Evolutionary conservation across 2,888 invertebrate genomes (phyloP).

Genomic region (Epinotia demarniana): DNA sequence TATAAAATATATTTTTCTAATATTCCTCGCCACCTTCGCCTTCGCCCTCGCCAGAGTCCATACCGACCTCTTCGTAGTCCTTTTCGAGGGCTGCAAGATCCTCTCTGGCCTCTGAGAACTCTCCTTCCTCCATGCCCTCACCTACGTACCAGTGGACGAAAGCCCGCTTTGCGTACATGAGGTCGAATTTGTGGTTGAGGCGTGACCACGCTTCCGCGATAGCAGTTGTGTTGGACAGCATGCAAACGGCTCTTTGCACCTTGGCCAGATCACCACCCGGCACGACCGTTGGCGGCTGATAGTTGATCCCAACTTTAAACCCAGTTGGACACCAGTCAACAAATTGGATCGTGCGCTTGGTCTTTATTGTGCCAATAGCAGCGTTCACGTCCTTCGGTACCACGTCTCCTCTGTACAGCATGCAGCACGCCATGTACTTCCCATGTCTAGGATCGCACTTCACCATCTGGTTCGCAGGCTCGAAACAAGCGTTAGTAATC

Average conservation of each 20-base stretch:
- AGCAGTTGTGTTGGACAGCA: slow-evolving; percentile 98
- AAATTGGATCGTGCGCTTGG: slow-evolving; percentile 96
- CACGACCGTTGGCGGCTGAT: slow-evolving; percentile 93
- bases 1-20: slow-evolving; percentile 73
- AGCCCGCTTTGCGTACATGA: slow-evolving; percentile 98
- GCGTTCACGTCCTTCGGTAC: slow-evolving; percentile 98
- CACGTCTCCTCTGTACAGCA: slow-evolving; percentile 97
- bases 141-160: slow-evolving; percentile 98
- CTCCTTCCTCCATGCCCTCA: slow-evolving; percentile 93
- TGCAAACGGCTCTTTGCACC: slow-evolving; percentile 97
- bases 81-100: slow-evolving; percentile 89
- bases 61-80: slow-evolving; percentile 94
- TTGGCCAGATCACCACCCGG: slow-evolving; percentile 96
- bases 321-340: slow-evolving; percentile 96
- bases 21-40: slow-evolving; percentile 92
- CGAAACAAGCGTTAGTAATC: slow-evolving; percentile 97
- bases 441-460: slow-evolving; percentile 96
- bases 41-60: slow-evolving; percentile 92
- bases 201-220: slow-evolving; percentile 99
- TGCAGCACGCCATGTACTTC: slow-evolving; percentile 98
- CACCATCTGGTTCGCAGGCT: slow-evolving; percentile 97
- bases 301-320: slow-evolving; percentile 93
- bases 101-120: slow-evolving; percentile 92
- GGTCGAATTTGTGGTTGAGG: slow-evolving; percentile 96
- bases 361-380: slow-evolving; percentile 97